Percentiles rank a stretch among this genome's conserved stretches.
Evolutionary conservation across 2,797 vertebrate species (phyloP).

Genomic region (Enteromius unitaeniatus): DNA sequence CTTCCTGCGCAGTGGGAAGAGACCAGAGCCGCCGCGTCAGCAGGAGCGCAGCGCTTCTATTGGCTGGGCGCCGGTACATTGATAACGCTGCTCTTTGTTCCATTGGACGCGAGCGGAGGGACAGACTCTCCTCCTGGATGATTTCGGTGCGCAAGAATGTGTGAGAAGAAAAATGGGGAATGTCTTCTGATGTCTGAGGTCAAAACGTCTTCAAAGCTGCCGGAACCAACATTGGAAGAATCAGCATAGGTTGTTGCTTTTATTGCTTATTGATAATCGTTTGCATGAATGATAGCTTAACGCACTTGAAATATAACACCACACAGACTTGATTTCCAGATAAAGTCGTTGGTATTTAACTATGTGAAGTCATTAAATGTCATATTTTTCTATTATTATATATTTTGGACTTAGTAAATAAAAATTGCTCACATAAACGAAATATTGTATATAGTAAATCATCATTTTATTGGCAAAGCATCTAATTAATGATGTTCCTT

Average conservation of each 20-base stretch:
- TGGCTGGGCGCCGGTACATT: slow-evolving; percentile 79
- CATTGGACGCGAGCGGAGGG: slow-evolving; percentile 79
- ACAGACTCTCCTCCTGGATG: slow-evolving; percentile 79
- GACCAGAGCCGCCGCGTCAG: slow-evolving; percentile 87
- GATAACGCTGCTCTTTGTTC: slow-evolving; percentile 80
- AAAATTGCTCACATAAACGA: background rate
- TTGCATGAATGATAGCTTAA: background rate
- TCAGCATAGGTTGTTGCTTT: background rate
- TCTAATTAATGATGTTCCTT: background rate
- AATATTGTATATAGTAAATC: background rate
- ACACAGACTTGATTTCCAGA: background rate
- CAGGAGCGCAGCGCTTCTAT: slow-evolving; percentile 67
- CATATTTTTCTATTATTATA: background rate
- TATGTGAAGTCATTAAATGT: background rate
- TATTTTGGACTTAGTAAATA: background rate
- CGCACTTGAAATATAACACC: background rate
- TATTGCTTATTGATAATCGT: background rate
- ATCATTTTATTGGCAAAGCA: background rate
- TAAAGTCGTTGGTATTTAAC: background rate
- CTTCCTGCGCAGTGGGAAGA: slow-evolving; percentile 81
- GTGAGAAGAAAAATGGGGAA: slow-evolving; percentile 62
- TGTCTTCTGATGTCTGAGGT: slow-evolving; percentile 12
- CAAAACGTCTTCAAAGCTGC: slow-evolving; percentile 17
- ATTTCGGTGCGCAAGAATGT: slow-evolving; percentile 83
- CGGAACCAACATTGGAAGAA: slow-evolving; percentile 3